Evolutionary conservation across 2,113 vertebrate genomes (phyloP), one percentile per base, ranked within the genome.

Genomic region (Mystacornis crossleyi): DNA sequence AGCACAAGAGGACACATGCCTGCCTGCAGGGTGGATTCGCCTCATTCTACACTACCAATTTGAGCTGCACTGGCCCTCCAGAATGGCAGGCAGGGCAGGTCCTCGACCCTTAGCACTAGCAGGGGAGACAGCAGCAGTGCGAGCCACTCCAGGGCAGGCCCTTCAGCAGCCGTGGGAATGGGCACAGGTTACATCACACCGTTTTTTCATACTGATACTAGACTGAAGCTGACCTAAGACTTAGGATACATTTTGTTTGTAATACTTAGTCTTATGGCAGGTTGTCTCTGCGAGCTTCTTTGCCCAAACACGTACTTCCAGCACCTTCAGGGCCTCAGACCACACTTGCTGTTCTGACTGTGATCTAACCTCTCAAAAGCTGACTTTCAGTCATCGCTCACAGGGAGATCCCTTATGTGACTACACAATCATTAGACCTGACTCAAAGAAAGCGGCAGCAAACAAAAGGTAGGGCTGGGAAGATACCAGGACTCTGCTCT

Each of bases 181-280:
- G 60, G 26, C 26, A 77, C 0, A 0, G 17, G 19, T 38, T 42
- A 50, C 25, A 54, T 16, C 10, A 58, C 6, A 2, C 12, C 2
- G 2, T 4, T 74, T 57, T 36, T 36, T 24, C 25, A 36, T 4
- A 29, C 20, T 57, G 29, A 3, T 20, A 48, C 26, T 6, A 40
- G 34, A 26, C 17, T 50, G 57, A 61, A 60, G 57, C 4, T 36
- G 62, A 72, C 57, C 57, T 82, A 65, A 69, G 82, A 14, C 36
- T 53, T 40, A 54, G 18, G n/a, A 61, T 12, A 18, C 2, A 1
- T 42, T 60, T 67, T 71, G 31, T 24, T 33, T 10, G 45, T 9
- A 67, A 21, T 6, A 24, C 61, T 84, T 29, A 62, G n/a, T 14
- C 51, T 80, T 12, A 6, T 0, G 3, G 31, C 31, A 80, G 40